Evolutionary conservation across 2,797 vertebrate genomes (phyloP).

Genomic region (Amniataba percoides): DNA sequence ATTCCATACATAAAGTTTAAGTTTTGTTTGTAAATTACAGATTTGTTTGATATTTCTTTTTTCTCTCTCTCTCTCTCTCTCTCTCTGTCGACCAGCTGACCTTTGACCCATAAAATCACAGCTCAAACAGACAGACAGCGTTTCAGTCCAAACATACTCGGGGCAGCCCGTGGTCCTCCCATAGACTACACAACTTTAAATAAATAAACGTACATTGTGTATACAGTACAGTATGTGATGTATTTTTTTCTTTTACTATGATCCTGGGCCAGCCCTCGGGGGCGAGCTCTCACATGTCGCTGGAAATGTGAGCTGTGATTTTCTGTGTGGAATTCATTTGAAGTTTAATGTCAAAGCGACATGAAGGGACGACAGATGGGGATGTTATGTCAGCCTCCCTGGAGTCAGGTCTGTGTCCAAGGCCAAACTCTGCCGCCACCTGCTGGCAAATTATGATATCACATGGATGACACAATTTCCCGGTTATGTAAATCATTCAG

Average conservation of each 20-base stretch:
- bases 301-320: slow-evolving; percentile 25
- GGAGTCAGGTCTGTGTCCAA: slow-evolving; percentile 16
- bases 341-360: slow-evolving; percentile 44
- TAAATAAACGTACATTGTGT: not conserved
- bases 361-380: slow-evolving; percentile 48
- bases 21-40: not conserved
- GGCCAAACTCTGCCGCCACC: slow-evolving; percentile 72
- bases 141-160: slow-evolving; percentile 8
- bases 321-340: slow-evolving; percentile 32
- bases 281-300: not conserved
- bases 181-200: not conserved
- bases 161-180: not conserved
- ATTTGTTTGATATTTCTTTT: not conserved
- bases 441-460: slow-evolving; percentile 51
- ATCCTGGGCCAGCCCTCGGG: not conserved
- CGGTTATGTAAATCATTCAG: not conserved
- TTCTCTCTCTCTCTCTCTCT: not conserved
- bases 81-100: slow-evolving; percentile 1
- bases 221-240: not conserved
- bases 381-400: slow-evolving; percentile 56
- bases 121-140: slow-evolving; percentile 1
- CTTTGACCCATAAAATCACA: slow-evolving; percentile 38
- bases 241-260: not conserved
- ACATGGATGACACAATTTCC: not conserved
- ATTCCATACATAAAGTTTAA: not conserved